Evolutionary conservation across 2,113 vertebrate genomes (phyloP), one percentile per base, ranked within the genome.

Genomic region (Phalacrocorax pelagicus): DNA sequence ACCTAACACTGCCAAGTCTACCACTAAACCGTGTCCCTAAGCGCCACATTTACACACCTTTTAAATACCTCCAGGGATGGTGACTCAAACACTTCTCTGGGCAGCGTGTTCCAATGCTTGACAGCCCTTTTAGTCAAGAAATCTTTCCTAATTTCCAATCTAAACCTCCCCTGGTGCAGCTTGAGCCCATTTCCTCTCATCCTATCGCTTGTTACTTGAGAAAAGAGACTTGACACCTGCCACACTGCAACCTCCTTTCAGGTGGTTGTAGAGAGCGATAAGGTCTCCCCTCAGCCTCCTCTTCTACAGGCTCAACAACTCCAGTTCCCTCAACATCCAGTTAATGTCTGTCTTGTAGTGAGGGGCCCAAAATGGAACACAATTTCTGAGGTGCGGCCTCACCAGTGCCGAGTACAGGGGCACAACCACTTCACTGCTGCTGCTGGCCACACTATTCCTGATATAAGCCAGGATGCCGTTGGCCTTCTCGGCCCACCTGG

Each of bases 361-460:
- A 49, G 40, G 15, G 4, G 10, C 38, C 18, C 42, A 73, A 52
- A 69, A 52, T 21, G 29, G 22, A 59, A 44, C 44, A 42, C 15
- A 27, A 34, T 3, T 66, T 6, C 84, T 0, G 0, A 57, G 18
- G 5, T 62, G 23, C 2, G 9, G 36, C 19, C 32, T 86, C 29
- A 47, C 22, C 52, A 52, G 19, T 42, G 18, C 46, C 0, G 0
- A 6, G 14, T 20, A 52, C 34, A 63, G 16, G 22, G 11, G 18
- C 1, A 32, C 10, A 3, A 2, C 62, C 47, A 1, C 27, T 32
- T 6, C 24, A 20, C 34, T 52, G 6, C 0, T 47, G 9, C 23
- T 88, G 34, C 26, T 70, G 55, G 16, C 38, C 38, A 14, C 5
- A 4, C 30, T 7, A 0, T 54, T 75, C 8, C 21, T 86, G 54